Evolutionary conservation across 2,888 invertebrate genomes (phyloP), one percentile per base, ranked within the genome.

Genomic region (Meliscaeva auricollis): DNA sequence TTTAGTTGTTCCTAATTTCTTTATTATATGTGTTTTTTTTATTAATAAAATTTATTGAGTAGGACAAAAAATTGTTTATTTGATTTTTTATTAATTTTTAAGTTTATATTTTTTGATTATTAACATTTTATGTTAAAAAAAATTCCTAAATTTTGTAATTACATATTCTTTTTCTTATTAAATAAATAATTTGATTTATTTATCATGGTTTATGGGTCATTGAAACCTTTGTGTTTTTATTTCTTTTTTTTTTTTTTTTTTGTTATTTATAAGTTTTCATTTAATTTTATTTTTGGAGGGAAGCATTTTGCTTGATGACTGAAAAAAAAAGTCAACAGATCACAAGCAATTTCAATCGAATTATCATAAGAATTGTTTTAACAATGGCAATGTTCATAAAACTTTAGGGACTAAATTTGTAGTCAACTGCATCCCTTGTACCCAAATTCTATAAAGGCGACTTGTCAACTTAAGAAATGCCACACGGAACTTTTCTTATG

Each of bases 121-220:
- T 1, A 11, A 64, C 30, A 64, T 44, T 64, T 64, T 46, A 46
- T 64, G 62, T 64, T 64, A 17, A 44, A 46, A 30, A 46, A 9
- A 50, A 70, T 11, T 38, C 8, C 17, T 58, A n/a, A n/a, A 58
- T 35, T 80, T 69, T 69, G 38, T 69, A 48, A 50, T 54, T 48
- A n/a, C n/a, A n/a, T n/a, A 41, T 76, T 41, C 7, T 30, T 46
- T 60, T 75, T 41, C 2, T 38, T 38, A 2, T 76, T 56, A 20
- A 70, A 81, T 64, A 72, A 72, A 81, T 50, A 66, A 9, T 58
- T 41, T 64, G 9, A 44, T 75, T 75, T 48, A 38, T 44, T 70
- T 44, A 69, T 60, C 9, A 17, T 62, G 68, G 66, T 50, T 66
- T 50, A 26, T 74, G 62, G 66, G 50, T 66, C 32, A 32, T 20